Conservation (phyloP, 2,888 invertebrate genomes). For the Mechanitis messenoides region DNA sequence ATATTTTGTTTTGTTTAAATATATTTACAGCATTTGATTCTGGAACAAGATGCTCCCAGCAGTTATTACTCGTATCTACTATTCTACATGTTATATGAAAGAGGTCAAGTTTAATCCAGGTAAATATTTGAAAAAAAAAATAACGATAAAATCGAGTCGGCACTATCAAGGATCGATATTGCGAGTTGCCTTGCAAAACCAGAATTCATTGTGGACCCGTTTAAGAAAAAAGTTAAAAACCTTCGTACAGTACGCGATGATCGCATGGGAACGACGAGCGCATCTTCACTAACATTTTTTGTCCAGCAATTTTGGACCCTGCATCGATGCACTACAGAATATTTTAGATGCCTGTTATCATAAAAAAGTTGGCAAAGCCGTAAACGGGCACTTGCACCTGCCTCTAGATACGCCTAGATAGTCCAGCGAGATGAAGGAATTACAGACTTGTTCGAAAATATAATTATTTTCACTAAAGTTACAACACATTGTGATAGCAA, state of each 20-base stretch:
- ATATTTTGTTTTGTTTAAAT: too few species aligned
- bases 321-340: conserved; percentile 41
- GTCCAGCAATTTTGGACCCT: conserved; percentile 42
- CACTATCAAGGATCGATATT: conserved; percentile 61
- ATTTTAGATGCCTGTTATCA: conserved; percentile 39
- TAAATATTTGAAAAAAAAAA: conserved; percentile 31
- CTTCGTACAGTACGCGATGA: conserved; percentile 57
- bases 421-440: conserved; percentile 28
- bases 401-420: conserved; percentile 51
- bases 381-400: conserved; percentile 66
- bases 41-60: too few species aligned
- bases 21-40: too few species aligned
- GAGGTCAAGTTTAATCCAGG: neutral
- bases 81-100: neutral
- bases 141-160: conserved; percentile 51
- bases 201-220: conserved; percentile 74
- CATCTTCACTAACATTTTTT: conserved; percentile 48
- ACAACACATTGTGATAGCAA: neutral
- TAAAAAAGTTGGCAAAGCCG: conserved; percentile 51
- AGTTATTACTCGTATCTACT: too few species aligned
- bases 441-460: conserved; percentile 3
- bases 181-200: conserved; percentile 70
- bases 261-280: conserved; percentile 65
- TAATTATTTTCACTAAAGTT: neutral
- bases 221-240: conserved; percentile 56